Evolutionary conservation across 2,113 vertebrate species (phyloP).

Genomic region (Nipponia nippon): DNA sequence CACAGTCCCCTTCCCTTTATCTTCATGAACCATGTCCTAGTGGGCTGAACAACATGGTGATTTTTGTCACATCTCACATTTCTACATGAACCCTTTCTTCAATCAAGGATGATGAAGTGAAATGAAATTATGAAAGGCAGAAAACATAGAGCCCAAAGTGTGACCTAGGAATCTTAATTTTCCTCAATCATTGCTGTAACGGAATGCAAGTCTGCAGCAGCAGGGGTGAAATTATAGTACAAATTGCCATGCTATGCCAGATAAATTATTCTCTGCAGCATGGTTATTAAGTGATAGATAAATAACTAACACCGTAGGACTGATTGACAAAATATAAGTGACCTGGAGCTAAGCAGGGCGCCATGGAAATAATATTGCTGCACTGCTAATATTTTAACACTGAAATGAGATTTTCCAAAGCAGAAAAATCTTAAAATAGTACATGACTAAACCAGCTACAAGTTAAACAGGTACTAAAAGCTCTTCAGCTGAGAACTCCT

Average conservation of each 20-base stretch:
- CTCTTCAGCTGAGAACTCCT: neutral
- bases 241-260: conserved; percentile 80
- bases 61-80: conserved; percentile 25
- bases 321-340: conserved; percentile 80
- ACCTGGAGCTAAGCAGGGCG: conserved; percentile 74
- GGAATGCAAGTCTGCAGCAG: conserved; percentile 75
- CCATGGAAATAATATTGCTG: conserved; percentile 70
- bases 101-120: conserved; percentile 56
- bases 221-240: conserved; percentile 77
- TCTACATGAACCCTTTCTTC: conserved; percentile 55
- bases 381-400: conserved; percentile 62
- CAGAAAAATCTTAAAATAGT: conserved; percentile 56
- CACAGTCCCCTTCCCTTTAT: neutral
- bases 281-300: conserved; percentile 80
- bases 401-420: conserved; percentile 74
- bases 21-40: neutral
- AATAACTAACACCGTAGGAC: conserved; percentile 79
- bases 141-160: conserved; percentile 67
- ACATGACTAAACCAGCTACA: neutral
- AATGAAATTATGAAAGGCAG: conserved; percentile 72
- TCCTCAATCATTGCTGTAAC: conserved; percentile 75
- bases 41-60: neutral
- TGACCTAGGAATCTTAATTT: conserved; percentile 81
- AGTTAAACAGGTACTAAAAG: neutral
- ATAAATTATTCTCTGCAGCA: conserved; percentile 80